These are phyloP conservation scores for Ptychochromis oligacanthus DNA, from an alignment of 2,113 vertebrate genomes.

Conservation along the genomic window DNA sequence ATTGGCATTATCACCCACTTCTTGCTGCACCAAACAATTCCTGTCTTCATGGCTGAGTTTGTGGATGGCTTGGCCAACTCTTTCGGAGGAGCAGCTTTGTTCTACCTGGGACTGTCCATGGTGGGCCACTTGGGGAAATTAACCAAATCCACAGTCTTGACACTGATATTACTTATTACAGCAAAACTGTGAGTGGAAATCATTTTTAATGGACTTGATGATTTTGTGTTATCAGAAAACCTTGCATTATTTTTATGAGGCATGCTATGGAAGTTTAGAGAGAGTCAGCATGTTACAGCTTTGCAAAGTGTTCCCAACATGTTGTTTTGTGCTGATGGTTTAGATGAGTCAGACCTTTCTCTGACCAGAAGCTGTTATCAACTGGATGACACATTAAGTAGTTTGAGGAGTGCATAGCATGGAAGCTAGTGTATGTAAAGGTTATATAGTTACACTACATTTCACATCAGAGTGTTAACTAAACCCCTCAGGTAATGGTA, in stretches of 20 bases:
- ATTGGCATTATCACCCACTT: slow-evolving; percentile 93
- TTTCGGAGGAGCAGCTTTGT: slow-evolving; percentile 95
- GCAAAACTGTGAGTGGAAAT: slow-evolving; percentile 94
- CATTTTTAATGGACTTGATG: not conserved
- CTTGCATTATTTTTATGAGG: not conserved
- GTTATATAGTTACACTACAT: not conserved
- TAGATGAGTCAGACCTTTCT: slow-evolving; percentile 45
- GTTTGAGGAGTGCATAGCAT: not conserved
- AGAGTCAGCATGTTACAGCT: slow-evolving; percentile 18
- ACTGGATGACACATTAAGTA: slow-evolving; percentile 6
- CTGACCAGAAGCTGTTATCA: slow-evolving; percentile 28
- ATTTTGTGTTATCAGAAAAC: not conserved
- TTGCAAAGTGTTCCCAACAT: not conserved
- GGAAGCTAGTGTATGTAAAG: not conserved
- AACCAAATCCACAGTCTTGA: slow-evolving; percentile 89
- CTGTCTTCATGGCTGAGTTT: slow-evolving; percentile 90
- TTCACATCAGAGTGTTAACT: not conserved
- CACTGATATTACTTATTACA: slow-evolving; percentile 93
- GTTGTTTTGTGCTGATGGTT: slow-evolving; percentile 38
- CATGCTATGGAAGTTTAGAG: not conserved
- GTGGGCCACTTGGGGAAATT: slow-evolving; percentile 92
- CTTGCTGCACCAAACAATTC: slow-evolving; percentile 88
- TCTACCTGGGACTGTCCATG: slow-evolving; percentile 97
- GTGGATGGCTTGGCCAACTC: slow-evolving; percentile 93
- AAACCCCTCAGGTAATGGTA: not conserved